Evolutionary conservation across 2,888 invertebrate species (phyloP).

Genomic region (Rhagonycha fulva): DNA sequence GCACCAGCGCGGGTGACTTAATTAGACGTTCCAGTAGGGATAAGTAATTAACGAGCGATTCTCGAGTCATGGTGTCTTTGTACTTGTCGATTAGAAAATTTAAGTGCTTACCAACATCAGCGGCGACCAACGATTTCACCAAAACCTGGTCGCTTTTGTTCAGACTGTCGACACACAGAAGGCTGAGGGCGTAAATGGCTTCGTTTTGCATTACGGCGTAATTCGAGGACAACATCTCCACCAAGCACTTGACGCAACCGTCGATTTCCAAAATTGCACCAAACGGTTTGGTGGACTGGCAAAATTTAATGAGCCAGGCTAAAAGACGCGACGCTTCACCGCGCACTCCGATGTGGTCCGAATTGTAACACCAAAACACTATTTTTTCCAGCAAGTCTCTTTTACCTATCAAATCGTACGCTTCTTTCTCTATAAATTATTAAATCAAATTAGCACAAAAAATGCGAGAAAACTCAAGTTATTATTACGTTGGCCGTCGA

Average conservation of each 20-base stretch:
- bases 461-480: not conserved
- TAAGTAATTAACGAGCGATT: constrained; percentile 47
- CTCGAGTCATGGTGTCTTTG: constrained; percentile 48
- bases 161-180: constrained; percentile 58
- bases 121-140: constrained; percentile 34
- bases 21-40: constrained; percentile 45
- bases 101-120: constrained; percentile 49
- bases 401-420: constrained; percentile 67
- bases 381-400: constrained; percentile 67
- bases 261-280: constrained; percentile 58
- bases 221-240: constrained; percentile 81
- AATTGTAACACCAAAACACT: constrained; percentile 76
- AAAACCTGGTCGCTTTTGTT: constrained; percentile 1
- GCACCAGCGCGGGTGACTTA: constrained; percentile 35
- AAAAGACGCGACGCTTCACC: constrained; percentile 80
- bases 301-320: constrained; percentile 78
- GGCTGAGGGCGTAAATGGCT: constrained; percentile 73
- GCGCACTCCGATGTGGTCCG: constrained; percentile 82
- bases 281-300: constrained; percentile 55
- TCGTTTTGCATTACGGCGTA: constrained; percentile 89
- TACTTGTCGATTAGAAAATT: constrained; percentile 47
- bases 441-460: not conserved
- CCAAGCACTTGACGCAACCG: constrained; percentile 74
- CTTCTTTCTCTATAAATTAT: constrained; percentile 66
- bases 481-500: constrained; percentile 77